phyloP scores from a whole-genome alignment of 2,797 vertebrate species.

The Scolopax rusticola region DNA sequence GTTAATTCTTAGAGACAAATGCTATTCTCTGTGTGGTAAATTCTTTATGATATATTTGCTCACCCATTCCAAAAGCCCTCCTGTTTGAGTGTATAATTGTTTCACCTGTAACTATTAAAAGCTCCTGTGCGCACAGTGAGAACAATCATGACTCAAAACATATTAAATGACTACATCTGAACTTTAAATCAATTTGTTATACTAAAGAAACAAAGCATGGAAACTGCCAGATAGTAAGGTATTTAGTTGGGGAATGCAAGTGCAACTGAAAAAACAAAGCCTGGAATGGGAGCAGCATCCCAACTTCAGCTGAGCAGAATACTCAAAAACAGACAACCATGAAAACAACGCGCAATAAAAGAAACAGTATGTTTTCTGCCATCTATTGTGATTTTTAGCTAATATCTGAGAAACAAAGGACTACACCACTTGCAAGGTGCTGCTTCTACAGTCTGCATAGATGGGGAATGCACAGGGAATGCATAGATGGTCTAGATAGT shows the following conservation, averaged over 20 bases:
- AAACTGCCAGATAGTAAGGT: neutral
- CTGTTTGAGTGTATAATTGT: neutral
- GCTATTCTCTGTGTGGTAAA: neutral
- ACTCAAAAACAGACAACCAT: neutral
- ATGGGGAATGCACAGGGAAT: neutral
- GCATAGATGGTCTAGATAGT: neutral
- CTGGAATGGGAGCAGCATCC: neutral
- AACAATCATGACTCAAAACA: constrained; percentile 13
- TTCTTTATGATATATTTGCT: neutral
- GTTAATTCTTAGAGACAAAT: neutral
- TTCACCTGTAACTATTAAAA: constrained; percentile 23
- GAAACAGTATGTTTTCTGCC: constrained; percentile 43
- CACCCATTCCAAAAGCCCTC: neutral
- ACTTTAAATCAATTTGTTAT: constrained; percentile 23
- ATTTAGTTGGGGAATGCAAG: constrained; percentile 18
- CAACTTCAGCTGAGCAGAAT: constrained; percentile 1
- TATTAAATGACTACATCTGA: constrained; percentile 14
- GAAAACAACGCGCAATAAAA: neutral
- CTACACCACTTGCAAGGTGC: neutral
- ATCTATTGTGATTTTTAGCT: constrained; percentile 25
- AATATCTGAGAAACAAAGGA: constrained; percentile 32
- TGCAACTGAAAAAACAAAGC: constrained; percentile 57
- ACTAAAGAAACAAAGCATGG: constrained; percentile 12
- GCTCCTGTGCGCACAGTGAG: neutral
- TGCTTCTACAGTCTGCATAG: neutral